Conservation (phyloP, 2,113 vertebrate genomes). For the Bubo scandiacus region DNA sequence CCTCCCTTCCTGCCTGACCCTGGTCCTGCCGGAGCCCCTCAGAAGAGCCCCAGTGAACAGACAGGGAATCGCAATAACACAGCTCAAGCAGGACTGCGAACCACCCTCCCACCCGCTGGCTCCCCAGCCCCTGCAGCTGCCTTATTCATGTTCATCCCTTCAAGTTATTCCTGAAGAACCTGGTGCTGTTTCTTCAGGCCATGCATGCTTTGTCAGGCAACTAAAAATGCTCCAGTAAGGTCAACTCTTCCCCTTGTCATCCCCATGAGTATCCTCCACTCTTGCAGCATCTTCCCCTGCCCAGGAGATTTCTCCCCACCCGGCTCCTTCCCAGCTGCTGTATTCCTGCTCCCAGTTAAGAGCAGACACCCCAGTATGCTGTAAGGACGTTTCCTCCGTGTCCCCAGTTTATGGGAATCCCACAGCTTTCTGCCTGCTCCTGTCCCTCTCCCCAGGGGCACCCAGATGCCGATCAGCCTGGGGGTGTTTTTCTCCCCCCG, state of each 20-base stretch:
- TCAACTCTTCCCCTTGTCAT: background rate
- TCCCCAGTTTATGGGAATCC: background rate
- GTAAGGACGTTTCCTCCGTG: background rate
- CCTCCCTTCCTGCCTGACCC: background rate
- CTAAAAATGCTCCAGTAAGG: rapidly evolving
- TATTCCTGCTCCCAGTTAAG: background rate
- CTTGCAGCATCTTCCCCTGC: background rate
- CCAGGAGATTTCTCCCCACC: background rate
- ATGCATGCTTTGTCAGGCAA: rapidly evolving
- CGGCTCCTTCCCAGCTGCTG: background rate
- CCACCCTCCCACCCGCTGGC: rapidly evolving
- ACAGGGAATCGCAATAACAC: rapidly evolving
- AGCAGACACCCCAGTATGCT: background rate
- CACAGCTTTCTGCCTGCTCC: background rate
- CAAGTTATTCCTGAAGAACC: background rate
- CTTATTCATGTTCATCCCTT: background rate
- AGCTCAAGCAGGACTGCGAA: background rate
- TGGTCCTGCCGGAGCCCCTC: background rate
- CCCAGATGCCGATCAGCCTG: rapidly evolving
- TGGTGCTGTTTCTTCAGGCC: background rate
- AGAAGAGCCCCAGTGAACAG: background rate
- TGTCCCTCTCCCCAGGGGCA: background rate
- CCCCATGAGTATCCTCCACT: rapidly evolving
- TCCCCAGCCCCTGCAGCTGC: rapidly evolving
- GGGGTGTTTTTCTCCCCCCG: background rate